Conservation (phyloP, 2,888 invertebrate species). For the Dorcus parallelipipedus region DNA sequence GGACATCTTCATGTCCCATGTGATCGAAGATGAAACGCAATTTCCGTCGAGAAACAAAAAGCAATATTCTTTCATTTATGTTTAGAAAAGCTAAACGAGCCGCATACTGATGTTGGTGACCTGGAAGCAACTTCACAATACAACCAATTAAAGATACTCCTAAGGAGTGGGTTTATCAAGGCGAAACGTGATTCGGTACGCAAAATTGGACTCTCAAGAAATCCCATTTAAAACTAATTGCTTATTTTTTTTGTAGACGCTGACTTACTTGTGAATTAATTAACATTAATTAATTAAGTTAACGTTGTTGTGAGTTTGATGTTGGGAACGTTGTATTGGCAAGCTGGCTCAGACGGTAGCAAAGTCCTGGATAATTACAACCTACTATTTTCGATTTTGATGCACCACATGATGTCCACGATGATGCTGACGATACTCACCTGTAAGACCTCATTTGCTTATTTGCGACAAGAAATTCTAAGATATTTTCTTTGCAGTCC, state of each 20-base stretch:
- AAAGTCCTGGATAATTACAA: slow-evolving; percentile 81
- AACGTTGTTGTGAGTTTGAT: slow-evolving; percentile 73
- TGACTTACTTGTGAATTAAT: slow-evolving; percentile 74
- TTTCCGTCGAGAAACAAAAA: background rate
- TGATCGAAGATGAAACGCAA: too few species aligned
- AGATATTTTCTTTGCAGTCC: slow-evolving; percentile 57
- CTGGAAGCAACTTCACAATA: slow-evolving; percentile 67
- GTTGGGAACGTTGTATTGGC: slow-evolving; percentile 72
- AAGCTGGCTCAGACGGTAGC: slow-evolving; percentile 72
- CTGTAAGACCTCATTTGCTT: slow-evolving; percentile 59
- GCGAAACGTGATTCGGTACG: slow-evolving; percentile 64
- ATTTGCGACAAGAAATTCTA: background rate
- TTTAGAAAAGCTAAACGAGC: background rate
- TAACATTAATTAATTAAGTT: too few species aligned
- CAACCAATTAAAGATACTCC: slow-evolving; percentile 69
- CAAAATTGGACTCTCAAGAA: slow-evolving; percentile 3
- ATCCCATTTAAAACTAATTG: background rate
- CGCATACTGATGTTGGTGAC: slow-evolving; percentile 20
- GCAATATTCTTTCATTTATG: background rate
- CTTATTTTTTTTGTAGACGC: slow-evolving; percentile 55
- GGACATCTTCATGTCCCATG: too few species aligned
- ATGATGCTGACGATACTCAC: slow-evolving; percentile 88
- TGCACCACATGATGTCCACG: slow-evolving; percentile 90
- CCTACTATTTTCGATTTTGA: slow-evolving; percentile 84
- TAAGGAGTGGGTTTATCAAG: slow-evolving; percentile 70